A percentile compares a stretch with the other conserved stretches of the same genome.
These are phyloP conservation scores for Drosophila eohydei DNA, from an alignment of 2,888 invertebrate species.

Conservation along the genomic window DNA sequence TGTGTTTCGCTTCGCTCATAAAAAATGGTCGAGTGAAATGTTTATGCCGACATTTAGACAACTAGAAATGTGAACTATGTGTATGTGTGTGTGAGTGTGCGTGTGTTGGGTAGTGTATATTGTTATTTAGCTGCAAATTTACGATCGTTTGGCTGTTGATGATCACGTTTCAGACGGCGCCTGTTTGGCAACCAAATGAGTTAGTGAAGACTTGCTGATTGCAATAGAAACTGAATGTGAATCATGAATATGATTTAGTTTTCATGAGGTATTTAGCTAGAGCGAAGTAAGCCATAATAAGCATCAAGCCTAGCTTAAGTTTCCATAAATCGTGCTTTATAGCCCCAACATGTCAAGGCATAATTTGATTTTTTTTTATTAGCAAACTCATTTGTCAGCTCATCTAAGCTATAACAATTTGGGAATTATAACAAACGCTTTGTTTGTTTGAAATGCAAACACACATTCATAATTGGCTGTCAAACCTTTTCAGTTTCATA, in stretches of 20 bases:
- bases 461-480: constrained; percentile 1
- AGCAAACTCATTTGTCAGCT: constrained; percentile 1
- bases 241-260: neutral
- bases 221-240: constrained; percentile 10
- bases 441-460: neutral
- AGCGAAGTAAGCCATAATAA: no score
- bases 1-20: constrained; percentile 43
- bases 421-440: neutral
- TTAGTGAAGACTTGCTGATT: constrained; percentile 12
- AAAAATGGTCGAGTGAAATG: constrained; percentile 60
- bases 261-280: neutral
- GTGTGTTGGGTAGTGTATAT: constrained; percentile 9
- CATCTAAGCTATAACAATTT: neutral
- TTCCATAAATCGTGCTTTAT: neutral
- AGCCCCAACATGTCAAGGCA: neutral
- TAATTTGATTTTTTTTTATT: no score
- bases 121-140: constrained; percentile 36
- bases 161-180: constrained; percentile 40
- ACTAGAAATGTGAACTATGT: constrained; percentile 39
- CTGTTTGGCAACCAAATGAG: constrained; percentile 53
- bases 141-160: constrained; percentile 30
- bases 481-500: neutral
- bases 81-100: neutral
- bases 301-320: neutral
- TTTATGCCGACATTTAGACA: constrained; percentile 57